phyloP scores from a whole-genome alignment of 2,888 invertebrate genomes.

The Entomobrya multifasciata region DNA sequence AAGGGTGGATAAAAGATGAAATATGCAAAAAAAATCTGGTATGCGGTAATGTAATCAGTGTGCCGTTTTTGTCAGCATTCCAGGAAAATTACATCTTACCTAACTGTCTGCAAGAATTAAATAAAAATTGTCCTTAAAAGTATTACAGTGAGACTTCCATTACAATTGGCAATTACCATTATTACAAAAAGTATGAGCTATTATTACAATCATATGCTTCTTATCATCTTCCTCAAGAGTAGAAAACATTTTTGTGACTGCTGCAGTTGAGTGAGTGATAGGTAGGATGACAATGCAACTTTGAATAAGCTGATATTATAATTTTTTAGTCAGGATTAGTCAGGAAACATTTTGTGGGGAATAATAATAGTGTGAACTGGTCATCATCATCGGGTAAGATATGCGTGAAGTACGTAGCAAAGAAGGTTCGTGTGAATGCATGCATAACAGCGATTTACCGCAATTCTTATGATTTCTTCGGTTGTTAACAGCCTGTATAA shows the following conservation, averaged over 20 bases:
- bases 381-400: constrained; percentile 35
- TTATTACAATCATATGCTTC: not conserved
- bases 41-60: no score
- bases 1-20: no score
- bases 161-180: constrained; percentile 3
- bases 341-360: constrained; percentile 50
- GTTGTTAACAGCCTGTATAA: constrained; percentile 39
- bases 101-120: constrained; percentile 8
- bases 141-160: no score
- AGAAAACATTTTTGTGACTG: not conserved
- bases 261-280: no score
- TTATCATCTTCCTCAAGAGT: not conserved
- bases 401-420: not conserved
- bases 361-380: constrained; percentile 25
- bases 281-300: constrained; percentile 44
- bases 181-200: not conserved
- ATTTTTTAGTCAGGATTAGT: no score
- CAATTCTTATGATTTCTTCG: constrained; percentile 36
- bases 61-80: constrained; percentile 33
- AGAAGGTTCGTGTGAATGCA: constrained; percentile 38
- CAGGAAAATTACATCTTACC: constrained; percentile 43
- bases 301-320: constrained; percentile 45
- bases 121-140: not conserved
- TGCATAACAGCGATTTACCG: constrained; percentile 57
- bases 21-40: not conserved